Conservation (phyloP, 2,113 vertebrate genomes). For the Spea multiplicata region DNA sequence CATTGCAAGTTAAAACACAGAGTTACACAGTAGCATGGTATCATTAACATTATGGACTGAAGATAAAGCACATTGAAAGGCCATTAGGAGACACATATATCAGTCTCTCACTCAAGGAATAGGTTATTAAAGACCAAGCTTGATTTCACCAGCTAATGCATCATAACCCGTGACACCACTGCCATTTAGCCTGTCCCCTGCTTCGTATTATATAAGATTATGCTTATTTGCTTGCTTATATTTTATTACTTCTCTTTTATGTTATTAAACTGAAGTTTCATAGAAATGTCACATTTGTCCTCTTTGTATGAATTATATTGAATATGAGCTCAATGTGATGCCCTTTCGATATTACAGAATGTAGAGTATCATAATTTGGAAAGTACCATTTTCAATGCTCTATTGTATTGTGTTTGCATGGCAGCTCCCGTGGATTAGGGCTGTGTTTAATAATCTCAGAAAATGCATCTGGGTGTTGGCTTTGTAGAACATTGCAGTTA, state of each 20-base stretch:
- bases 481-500: too few relatives aligned
- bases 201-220: background rate
- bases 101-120: background rate
- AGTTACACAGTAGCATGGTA: background rate
- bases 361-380: too few relatives aligned
- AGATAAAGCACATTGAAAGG: background rate
- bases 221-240: background rate
- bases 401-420: too few relatives aligned
- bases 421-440: too few relatives aligned
- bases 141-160: constrained; percentile 7
- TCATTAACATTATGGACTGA: constrained; percentile 5
- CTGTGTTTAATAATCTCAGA: too few relatives aligned
- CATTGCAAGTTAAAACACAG: background rate
- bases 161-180: background rate
- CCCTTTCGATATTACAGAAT: background rate
- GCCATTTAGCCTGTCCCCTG: background rate
- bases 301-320: background rate
- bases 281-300: background rate
- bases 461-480: too few relatives aligned
- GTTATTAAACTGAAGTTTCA: background rate
- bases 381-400: too few relatives aligned
- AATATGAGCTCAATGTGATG: background rate
- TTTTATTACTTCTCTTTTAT: background rate
- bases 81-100: constrained; percentile 7
- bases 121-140: background rate